Evolutionary conservation across 2,888 invertebrate genomes (phyloP).

Genomic region (Euzophera pinguis): DNA sequence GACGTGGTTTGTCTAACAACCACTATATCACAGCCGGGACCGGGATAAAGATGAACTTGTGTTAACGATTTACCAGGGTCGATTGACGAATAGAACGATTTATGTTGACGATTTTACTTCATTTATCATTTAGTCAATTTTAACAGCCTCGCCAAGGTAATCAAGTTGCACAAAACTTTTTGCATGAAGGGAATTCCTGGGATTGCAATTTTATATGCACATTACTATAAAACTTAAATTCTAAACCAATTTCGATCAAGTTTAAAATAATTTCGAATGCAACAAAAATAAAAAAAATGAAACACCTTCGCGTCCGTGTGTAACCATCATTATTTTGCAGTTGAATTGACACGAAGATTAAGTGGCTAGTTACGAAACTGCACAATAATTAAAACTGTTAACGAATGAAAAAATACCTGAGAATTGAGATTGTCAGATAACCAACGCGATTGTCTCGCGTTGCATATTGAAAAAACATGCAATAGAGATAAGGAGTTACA

Average conservation of each 20-base stretch:
- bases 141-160: too few species aligned
- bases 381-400: constrained; percentile 69
- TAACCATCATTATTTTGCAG: constrained; percentile 29
- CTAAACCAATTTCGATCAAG: too few species aligned
- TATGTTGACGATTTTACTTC: background rate
- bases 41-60: too few species aligned
- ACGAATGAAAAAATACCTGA: constrained; percentile 73
- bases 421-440: constrained; percentile 75
- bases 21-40: too few species aligned
- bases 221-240: too few species aligned
- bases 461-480: constrained; percentile 80
- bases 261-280: background rate
- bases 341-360: constrained; percentile 67
- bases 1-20: too few species aligned
- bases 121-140: background rate
- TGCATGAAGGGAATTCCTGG: too few species aligned
- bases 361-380: constrained; percentile 65
- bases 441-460: constrained; percentile 69
- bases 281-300: background rate
- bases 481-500: constrained; percentile 77
- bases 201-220: too few species aligned
- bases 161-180: too few species aligned
- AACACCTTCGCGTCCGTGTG: constrained; percentile 1
- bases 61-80: too few species aligned
- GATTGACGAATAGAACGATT: too few species aligned